These are phyloP conservation scores for Nemotelus pantherinus DNA, from an alignment of 2,888 invertebrate species.

Conservation along the genomic window DNA sequence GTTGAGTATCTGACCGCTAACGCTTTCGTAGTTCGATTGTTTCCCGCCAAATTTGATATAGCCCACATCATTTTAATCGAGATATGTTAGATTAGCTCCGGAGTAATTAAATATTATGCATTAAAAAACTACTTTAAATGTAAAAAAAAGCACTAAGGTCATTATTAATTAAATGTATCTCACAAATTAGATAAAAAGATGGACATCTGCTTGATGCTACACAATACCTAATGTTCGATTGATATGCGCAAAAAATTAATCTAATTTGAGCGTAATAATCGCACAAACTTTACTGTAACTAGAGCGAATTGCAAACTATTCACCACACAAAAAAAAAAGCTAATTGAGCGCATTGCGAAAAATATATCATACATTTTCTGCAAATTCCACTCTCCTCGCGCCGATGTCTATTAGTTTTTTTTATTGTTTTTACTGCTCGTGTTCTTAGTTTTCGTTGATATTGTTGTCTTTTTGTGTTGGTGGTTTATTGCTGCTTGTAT, in stretches of 20 bases:
- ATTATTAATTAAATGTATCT: too few relatives aligned
- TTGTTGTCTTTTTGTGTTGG: too few relatives aligned
- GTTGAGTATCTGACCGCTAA: conserved; percentile 63
- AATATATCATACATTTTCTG: background rate
- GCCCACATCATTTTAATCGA: conserved; percentile 62
- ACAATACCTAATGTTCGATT: too few relatives aligned
- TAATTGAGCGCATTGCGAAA: conserved; percentile 30
- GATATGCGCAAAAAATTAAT: too few relatives aligned
- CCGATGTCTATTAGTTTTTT: too few relatives aligned
- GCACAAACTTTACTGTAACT: conserved; percentile 20
- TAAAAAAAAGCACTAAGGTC: background rate
- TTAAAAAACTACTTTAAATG: background rate
- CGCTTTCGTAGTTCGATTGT: conserved; percentile 64
- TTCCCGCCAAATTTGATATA: conserved; percentile 63
- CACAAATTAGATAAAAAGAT: too few relatives aligned
- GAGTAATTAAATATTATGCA: background rate
- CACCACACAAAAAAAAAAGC: background rate
- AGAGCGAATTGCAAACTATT: conserved; percentile 34
- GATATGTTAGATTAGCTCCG: background rate
- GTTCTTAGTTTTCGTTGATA: too few relatives aligned
- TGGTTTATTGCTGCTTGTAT: too few relatives aligned
- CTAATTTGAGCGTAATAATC: background rate
- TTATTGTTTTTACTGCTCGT: too few relatives aligned
- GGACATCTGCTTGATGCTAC: too few relatives aligned
- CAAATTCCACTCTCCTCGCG: too few relatives aligned